These are phyloP conservation scores for Schizopygopsis malacanthus DNA, from an alignment of 2,797 vertebrate species.

Conservation along the genomic window DNA sequence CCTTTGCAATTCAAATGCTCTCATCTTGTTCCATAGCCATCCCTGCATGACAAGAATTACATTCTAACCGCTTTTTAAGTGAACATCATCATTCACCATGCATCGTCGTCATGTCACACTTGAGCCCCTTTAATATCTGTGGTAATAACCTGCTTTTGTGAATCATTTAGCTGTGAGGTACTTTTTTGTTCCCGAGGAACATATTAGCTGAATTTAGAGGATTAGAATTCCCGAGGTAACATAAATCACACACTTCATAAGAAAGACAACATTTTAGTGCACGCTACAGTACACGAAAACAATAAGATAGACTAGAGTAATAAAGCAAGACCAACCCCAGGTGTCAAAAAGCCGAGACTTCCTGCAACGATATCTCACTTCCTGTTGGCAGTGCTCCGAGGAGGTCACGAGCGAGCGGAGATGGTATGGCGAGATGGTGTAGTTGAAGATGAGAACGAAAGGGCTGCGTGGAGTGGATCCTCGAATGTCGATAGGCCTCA, in stretches of 20 bases:
- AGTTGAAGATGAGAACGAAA: conserved; percentile 78
- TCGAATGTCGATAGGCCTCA: conserved; percentile 73
- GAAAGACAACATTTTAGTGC: not conserved
- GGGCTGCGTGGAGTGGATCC: conserved; percentile 72
- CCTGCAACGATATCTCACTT: conserved; percentile 82
- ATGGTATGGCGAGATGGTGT: conserved; percentile 77
- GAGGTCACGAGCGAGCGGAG: conserved; percentile 79
- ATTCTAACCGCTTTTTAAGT: conserved; percentile 34
- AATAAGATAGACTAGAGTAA: not conserved
- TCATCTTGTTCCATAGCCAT: conserved; percentile 10
- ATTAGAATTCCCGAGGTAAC: conserved; percentile 30
- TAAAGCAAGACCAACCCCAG: conserved; percentile 74
- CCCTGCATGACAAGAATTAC: conserved; percentile 33
- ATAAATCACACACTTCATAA: conserved; percentile 39
- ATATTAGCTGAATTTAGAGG: conserved; percentile 25
- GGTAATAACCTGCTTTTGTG: conserved; percentile 45
- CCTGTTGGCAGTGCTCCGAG: conserved; percentile 84
- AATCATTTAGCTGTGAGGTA: conserved; percentile 44
- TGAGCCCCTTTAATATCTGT: conserved; percentile 41
- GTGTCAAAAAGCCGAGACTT: conserved; percentile 85
- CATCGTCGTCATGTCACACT: conserved; percentile 32
- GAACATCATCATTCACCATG: conserved; percentile 47
- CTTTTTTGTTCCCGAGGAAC: conserved; percentile 5
- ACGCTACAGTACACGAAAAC: not conserved
- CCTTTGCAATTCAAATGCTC: conserved; percentile 39